These are phyloP conservation scores for Aythya baeri DNA, from an alignment of 2,113 vertebrate genomes.

Conservation along the genomic window DNA sequence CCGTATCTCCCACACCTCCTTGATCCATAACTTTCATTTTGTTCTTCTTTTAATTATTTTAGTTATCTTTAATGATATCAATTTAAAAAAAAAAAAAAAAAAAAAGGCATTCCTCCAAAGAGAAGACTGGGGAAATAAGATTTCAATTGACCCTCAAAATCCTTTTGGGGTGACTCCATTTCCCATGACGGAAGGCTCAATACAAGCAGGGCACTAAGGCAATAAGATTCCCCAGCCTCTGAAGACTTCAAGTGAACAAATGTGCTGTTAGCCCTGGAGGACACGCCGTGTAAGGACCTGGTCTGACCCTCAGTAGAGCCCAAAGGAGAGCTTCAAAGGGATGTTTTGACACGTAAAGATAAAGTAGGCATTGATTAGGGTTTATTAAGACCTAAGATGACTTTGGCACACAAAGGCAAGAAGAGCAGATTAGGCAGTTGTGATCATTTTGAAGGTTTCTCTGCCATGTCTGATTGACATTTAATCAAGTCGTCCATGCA, in stretches of 20 bases:
- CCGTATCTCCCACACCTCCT: neutral
- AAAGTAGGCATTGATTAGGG: neutral
- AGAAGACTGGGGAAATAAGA: neutral
- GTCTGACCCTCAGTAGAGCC: neutral
- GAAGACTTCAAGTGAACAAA: neutral
- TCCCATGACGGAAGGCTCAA: neutral
- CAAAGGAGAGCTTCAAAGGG: neutral
- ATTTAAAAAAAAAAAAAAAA: neutral
- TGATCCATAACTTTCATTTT: neutral
- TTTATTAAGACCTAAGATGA: neutral
- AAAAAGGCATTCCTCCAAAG: neutral
- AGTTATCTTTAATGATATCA: neutral
- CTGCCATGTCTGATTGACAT: neutral
- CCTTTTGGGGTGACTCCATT: neutral
- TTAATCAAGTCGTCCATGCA: neutral
- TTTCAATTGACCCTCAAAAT: neutral
- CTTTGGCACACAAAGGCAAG: neutral
- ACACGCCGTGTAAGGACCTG: neutral
- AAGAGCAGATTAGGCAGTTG: neutral
- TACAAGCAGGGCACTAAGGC: neutral
- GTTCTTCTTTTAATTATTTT: neutral
- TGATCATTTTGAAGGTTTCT: neutral
- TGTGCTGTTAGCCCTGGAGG: neutral
- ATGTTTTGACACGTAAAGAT: neutral
- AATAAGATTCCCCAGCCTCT: neutral